Evolutionary conservation across 2,113 vertebrate species (phyloP).

Genomic region (Saguinus midas): DNA sequence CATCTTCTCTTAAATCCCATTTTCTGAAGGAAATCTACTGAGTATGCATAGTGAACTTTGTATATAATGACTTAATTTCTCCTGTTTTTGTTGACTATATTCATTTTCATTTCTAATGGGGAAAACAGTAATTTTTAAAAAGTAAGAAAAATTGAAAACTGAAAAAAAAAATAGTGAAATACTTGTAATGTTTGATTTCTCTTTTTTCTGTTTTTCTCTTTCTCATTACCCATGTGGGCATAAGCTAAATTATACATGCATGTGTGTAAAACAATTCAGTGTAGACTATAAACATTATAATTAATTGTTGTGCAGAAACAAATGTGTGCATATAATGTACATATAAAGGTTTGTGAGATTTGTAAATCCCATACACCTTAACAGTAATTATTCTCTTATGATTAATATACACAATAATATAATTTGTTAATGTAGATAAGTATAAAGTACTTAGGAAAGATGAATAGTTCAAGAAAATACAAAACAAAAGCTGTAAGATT

Average conservation of each 20-base stretch:
- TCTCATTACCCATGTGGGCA: neutral
- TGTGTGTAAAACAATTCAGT: neutral
- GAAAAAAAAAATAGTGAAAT: neutral
- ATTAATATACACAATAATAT: neutral
- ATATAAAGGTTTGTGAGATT: neutral
- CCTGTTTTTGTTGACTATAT: neutral
- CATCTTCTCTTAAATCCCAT: neutral
- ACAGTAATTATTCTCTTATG: neutral
- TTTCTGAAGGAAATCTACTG: neutral
- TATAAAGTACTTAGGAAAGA: neutral
- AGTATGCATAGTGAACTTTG: neutral
- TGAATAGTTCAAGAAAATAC: neutral
- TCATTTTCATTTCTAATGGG: neutral
- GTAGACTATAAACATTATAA: neutral
- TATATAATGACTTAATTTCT: neutral
- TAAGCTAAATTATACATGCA: neutral
- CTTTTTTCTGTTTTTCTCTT: neutral
- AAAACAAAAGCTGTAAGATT: neutral
- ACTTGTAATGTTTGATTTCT: neutral
- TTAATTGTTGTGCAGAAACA: neutral
- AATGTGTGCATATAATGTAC: neutral
- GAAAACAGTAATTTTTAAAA: neutral
- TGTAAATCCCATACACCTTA: neutral
- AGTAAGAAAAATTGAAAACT: neutral
- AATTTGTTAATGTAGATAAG: neutral